Conservation (phyloP, 2,113 vertebrate species). For the Hyaena hyaena region DNA sequence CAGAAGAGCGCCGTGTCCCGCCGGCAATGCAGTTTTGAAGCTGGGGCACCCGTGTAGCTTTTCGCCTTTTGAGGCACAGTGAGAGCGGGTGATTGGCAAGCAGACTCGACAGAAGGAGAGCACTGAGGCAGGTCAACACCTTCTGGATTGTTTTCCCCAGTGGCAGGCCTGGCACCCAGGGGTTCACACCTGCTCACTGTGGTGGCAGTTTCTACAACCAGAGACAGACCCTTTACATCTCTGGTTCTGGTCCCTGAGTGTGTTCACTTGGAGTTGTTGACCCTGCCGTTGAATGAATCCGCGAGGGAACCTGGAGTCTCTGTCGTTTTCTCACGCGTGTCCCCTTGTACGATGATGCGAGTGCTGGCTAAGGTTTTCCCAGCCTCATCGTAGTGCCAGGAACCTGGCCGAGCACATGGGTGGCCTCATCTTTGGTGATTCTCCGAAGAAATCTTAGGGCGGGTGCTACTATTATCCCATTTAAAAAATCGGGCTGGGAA, state of each 20-base stretch:
- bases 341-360: accelerated
- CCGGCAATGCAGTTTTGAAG: conserved; percentile 26
- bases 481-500: too few relatives aligned
- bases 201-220: not conserved
- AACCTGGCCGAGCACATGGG: not conserved
- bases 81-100: conserved; percentile 56
- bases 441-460: not conserved
- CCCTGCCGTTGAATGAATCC: too few relatives aligned
- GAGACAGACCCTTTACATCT: not conserved
- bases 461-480: too few relatives aligned
- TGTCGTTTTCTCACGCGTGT: not conserved
- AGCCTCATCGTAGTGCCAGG: not conserved
- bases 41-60: conserved; percentile 27
- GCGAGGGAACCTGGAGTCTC: not conserved
- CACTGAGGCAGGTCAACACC: conserved; percentile 62
- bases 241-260: not conserved
- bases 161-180: not conserved
- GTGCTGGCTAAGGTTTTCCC: not conserved
- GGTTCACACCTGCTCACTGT: not conserved
- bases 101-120: conserved; percentile 72
- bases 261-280: not conserved
- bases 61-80: conserved; percentile 47
- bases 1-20: not conserved
- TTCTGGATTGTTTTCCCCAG: conserved; percentile 58
- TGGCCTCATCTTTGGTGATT: not conserved